phyloP scores from a whole-genome alignment of 2,888 invertebrate species.

The Strigamia transsilvanica region DNA sequence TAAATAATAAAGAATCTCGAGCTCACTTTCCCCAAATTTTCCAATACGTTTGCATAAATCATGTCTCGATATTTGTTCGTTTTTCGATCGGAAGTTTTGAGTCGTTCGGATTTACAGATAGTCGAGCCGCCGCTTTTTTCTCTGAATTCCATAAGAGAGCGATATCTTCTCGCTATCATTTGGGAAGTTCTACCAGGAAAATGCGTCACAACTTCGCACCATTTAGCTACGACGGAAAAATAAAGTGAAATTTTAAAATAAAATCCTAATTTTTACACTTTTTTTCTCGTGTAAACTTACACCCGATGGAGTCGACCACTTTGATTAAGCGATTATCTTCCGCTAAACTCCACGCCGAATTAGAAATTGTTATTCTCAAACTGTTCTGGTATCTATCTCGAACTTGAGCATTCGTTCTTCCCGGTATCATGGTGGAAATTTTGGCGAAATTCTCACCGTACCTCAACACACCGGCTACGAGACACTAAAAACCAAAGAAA shows the following conservation, averaged over 20 bases:
- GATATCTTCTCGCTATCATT: not conserved
- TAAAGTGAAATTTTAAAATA: not conserved
- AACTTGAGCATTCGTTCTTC: not conserved
- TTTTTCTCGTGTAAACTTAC: not conserved
- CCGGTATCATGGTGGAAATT: not conserved
- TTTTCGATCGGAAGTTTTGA: not conserved
- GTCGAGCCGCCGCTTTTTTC: not conserved
- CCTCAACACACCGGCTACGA: not conserved
- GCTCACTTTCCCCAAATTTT: too few relatives aligned
- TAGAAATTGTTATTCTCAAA: not conserved
- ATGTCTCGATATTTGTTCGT: not conserved
- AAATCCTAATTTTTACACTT: not conserved
- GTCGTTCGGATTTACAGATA: not conserved
- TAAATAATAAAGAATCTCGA: too few relatives aligned
- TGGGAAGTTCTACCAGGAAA: not conserved
- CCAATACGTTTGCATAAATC: not conserved
- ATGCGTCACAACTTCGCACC: not conserved
- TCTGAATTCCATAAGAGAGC: not conserved
- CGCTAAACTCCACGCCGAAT: not conserved
- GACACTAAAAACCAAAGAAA: not conserved
- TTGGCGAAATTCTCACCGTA: not conserved
- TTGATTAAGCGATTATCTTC: not conserved
- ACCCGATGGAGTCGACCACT: not conserved
- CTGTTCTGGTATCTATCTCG: not conserved
- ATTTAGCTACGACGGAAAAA: slow-evolving; percentile 31